Percentiles rank a stretch among this genome's conserved stretches.
Conservation (phyloP, 2,888 invertebrate species). For the Campoplex nolae region DNA sequence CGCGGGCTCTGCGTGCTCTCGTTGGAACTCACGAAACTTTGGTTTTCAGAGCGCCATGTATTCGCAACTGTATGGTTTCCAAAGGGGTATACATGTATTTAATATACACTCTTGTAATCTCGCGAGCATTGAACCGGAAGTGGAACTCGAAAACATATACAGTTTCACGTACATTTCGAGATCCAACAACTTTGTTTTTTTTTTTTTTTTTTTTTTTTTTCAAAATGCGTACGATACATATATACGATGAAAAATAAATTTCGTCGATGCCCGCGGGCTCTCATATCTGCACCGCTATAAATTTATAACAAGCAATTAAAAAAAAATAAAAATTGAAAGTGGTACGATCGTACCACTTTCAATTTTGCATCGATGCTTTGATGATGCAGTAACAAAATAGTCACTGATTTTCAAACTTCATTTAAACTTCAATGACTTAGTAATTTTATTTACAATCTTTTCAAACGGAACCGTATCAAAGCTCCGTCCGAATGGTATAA, state of each 20-base stretch:
- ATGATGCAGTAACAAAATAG: background rate
- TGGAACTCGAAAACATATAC: slow-evolving; percentile 31
- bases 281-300: background rate
- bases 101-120: slow-evolving; percentile 15
- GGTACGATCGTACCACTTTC: no score
- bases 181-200: background rate
- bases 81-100: background rate
- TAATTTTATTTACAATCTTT: background rate
- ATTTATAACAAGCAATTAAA: background rate
- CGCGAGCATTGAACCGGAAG: slow-evolving; percentile 57
- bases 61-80: slow-evolving; percentile 30
- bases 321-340: background rate
- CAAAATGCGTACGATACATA: slow-evolving; percentile 31
- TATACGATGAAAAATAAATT: background rate
- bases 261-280: background rate
- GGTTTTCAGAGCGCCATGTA: slow-evolving; percentile 39
- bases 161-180: slow-evolving; percentile 7
- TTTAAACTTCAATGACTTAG: background rate
- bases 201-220: background rate
- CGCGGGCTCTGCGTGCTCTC: slow-evolving; percentile 40
- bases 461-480: background rate
- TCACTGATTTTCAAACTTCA: background rate
- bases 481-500: background rate
- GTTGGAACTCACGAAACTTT: slow-evolving; percentile 44
- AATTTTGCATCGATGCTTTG: no score